phyloP scores from a whole-genome alignment of 1,140 invertebrate genomes.

The Lycorma delicatula region DNA sequence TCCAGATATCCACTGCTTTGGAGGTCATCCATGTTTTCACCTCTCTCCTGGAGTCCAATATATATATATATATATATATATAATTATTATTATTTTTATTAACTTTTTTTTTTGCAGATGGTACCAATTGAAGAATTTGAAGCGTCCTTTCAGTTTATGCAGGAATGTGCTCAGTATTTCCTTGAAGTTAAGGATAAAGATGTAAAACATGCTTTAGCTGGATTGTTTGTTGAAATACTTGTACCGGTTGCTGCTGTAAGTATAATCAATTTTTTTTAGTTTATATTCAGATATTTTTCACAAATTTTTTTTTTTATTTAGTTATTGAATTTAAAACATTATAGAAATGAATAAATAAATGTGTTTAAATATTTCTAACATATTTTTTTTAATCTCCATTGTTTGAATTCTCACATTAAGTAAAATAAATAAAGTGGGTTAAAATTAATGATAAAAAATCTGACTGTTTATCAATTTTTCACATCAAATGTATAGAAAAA shows the following conservation, averaged over 20 bases:
- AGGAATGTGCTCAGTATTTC: conserved; percentile 97
- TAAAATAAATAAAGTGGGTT: too few relatives aligned
- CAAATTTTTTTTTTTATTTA: conserved; percentile 4
- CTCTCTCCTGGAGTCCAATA: too few relatives aligned
- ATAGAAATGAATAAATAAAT: neutral
- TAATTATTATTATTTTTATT: too few relatives aligned
- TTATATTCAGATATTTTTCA: neutral
- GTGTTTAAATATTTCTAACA: too few relatives aligned
- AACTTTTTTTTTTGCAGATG: conserved; percentile 71
- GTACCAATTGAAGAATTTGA: conserved; percentile 99
- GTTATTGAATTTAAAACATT: neutral
- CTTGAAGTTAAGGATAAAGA: conserved; percentile 98
- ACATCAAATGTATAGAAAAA: too few relatives aligned
- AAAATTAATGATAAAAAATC: too few relatives aligned
- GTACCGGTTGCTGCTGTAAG: conserved; percentile 84
- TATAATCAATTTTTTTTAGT: conserved; percentile 6
- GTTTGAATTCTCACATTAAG: too few relatives aligned
- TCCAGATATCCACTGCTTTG: too few relatives aligned
- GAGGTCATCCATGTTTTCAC: too few relatives aligned
- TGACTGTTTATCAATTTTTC: too few relatives aligned
- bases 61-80: too few relatives aligned
- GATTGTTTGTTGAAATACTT: conserved; percentile 96
- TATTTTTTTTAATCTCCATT: too few relatives aligned
- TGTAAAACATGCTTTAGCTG: conserved; percentile 95
- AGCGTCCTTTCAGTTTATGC: conserved; percentile 96